Evolutionary conservation across 1,140 invertebrate genomes (phyloP).

Genomic region (Ditylenchus dipsaci): DNA sequence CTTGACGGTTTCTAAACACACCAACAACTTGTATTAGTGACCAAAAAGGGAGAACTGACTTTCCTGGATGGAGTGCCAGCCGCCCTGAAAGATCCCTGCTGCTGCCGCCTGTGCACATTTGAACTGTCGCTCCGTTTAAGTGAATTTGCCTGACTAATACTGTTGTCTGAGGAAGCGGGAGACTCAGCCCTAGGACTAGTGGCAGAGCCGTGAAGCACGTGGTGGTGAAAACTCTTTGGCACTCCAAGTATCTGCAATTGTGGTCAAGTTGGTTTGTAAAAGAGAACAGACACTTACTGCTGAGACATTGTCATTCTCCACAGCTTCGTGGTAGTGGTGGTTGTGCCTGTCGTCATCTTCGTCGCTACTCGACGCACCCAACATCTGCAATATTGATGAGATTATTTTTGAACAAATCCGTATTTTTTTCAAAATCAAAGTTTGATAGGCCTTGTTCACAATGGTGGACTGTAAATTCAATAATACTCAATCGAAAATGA

Average conservation of each 20-base stretch:
- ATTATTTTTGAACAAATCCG: too few species aligned
- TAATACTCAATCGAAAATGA: too few species aligned
- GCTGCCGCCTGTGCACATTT: conserved; percentile 17
- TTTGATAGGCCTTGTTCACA: too few species aligned
- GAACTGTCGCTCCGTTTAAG: conserved; percentile 50
- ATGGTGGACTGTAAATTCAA: too few species aligned
- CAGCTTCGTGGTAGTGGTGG: conserved; percentile 30
- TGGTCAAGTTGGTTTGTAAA: conserved; percentile 13
- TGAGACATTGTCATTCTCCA: conserved; percentile 28
- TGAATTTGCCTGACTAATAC: conserved; percentile 50
- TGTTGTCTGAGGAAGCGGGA: conserved; percentile 50
- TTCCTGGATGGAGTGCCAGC: neutral
- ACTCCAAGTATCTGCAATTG: conserved; percentile 31
- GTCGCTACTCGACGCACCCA: conserved; percentile 54
- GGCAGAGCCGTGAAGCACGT: conserved; percentile 9
- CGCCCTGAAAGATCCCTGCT: neutral
- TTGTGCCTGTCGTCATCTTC: conserved; percentile 51
- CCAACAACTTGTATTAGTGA: neutral
- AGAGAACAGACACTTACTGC: conserved; percentile 18
- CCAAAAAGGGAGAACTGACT: neutral
- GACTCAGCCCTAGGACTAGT: conserved; percentile 47
- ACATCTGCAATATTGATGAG: conserved; percentile 28
- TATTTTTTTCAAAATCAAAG: too few species aligned
- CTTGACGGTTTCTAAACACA: conserved; percentile 31
- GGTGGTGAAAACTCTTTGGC: conserved; percentile 28